phyloP scores from a whole-genome alignment of 2,797 vertebrate species.

The Bucorvus abyssinicus region DNA sequence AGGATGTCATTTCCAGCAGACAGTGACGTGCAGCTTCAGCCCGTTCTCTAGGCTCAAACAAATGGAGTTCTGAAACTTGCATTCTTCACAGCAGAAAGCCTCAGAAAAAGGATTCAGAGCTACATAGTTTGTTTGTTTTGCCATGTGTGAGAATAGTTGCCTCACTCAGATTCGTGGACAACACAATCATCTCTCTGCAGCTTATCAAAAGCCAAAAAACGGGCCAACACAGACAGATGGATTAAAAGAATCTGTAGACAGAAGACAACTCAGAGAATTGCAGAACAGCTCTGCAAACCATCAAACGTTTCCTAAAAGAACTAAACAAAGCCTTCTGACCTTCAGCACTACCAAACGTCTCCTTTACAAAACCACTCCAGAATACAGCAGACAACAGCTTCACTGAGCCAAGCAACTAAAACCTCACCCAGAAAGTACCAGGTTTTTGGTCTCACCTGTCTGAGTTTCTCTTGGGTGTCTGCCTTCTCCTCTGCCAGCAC shows the following conservation, averaged over 20 bases:
- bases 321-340: neutral
- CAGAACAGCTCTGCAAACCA: neutral
- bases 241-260: neutral
- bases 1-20: neutral
- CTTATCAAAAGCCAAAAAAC: neutral
- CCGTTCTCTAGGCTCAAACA: neutral
- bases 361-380: neutral
- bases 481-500: constrained; percentile 72
- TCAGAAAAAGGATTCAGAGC: neutral
- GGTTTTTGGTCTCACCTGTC: constrained; percentile 56
- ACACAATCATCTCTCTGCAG: neutral
- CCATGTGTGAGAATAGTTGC: neutral
- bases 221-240: neutral
- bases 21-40: neutral
- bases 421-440: neutral
- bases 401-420: neutral
- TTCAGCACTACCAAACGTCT: neutral
- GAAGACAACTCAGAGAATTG: neutral
- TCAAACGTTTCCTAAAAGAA: neutral
- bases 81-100: neutral
- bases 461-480: constrained; percentile 61
- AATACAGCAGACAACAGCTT: neutral
- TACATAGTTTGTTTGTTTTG: neutral
- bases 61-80: neutral
- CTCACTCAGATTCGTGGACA: neutral